A percentile compares a stretch with the other conserved stretches of the same genome.
Conservation (phyloP, 1,140 invertebrate species). For the Muscidifurax raptorellus region DNA sequence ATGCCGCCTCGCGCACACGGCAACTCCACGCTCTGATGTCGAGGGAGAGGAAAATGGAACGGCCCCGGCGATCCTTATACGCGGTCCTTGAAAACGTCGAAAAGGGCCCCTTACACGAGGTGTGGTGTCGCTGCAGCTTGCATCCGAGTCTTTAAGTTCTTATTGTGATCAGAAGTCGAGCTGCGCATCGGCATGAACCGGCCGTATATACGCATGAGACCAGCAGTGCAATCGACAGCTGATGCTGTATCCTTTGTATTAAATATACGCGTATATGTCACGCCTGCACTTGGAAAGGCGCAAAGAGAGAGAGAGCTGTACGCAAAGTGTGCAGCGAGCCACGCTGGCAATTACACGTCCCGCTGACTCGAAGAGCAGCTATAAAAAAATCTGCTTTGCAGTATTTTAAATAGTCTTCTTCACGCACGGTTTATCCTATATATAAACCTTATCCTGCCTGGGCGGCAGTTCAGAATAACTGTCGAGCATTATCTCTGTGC, state of each 20-base stretch:
- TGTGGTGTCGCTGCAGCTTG: not conserved
- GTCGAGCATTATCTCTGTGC: no score
- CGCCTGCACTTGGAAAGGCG: not conserved
- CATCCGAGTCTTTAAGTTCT: not conserved
- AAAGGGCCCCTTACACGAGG: conserved; percentile 16
- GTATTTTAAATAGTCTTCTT: no score
- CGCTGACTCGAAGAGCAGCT: no score
- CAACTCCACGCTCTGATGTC: conserved; percentile 38
- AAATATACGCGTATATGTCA: no score
- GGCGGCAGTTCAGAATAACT: no score
- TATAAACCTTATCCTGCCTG: no score
- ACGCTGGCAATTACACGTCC: no score
- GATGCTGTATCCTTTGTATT: conserved; percentile 1
- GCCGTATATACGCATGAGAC: not conserved
- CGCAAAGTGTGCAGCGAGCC: no score
- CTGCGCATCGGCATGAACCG: not conserved
- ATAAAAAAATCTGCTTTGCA: no score
- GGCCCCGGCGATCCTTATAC: conserved; percentile 7
- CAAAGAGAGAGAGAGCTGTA: no score
- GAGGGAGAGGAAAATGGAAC: conserved; percentile 20
- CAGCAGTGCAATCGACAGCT: not conserved
- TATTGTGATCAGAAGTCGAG: not conserved
- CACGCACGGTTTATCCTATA: no score
- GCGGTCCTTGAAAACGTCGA: conserved; percentile 35
- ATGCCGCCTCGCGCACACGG: conserved; percentile 58